Evolutionary conservation across 2,888 invertebrate genomes (phyloP), one percentile per base, ranked within the genome.

Genomic region (Lasioglossum lativentre): DNA sequence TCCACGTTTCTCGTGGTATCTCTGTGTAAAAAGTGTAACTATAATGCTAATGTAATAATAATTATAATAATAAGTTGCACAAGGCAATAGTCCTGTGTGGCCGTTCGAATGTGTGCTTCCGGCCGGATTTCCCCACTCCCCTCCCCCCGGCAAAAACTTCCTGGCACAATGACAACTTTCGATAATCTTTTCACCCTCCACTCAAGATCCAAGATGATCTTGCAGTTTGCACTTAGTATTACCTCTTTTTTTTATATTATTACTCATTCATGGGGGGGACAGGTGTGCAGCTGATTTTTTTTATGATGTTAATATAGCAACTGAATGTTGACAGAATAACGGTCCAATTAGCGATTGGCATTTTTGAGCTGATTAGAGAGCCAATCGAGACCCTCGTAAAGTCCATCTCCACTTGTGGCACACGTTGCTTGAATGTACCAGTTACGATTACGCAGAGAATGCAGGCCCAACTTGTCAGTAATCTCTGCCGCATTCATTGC

Each of bases 401-500:
- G 97, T 90, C 99, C 99, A 96, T 99, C 99, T 92, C 99, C 99
- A 95, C 98, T 99, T 92, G 99, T 99, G 96, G 99, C 99, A 96
- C 99, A 99, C 95, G 98, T 98, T 95, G 98, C 98, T 96, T 98
- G 99, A 95, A 99, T 99, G 96, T 98, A 99, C 99, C 99, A 99
- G 96, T 99, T 98, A 96, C 99, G 98, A 96, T 99, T 99, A 96
- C 99, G 97, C 96, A 99, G 96, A 95, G 99, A 98, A 96, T 99
- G 99, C 95, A 99, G 97, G 90, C 99, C 99, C 95, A 99, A 97
- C 97, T 99, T 99, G 96, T 99, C 99, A 94, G 99, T 99, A 93
- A 99, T 99, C 96, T 99, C 99, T 89, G 99, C 99, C 91, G 99
- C 99, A 96, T 99, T 99, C 99, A 99, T 99, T 93, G 99, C 99